Base-by-base conservation (phyloP, 2,888 invertebrate species). In the Drosophila cognata region DNA sequence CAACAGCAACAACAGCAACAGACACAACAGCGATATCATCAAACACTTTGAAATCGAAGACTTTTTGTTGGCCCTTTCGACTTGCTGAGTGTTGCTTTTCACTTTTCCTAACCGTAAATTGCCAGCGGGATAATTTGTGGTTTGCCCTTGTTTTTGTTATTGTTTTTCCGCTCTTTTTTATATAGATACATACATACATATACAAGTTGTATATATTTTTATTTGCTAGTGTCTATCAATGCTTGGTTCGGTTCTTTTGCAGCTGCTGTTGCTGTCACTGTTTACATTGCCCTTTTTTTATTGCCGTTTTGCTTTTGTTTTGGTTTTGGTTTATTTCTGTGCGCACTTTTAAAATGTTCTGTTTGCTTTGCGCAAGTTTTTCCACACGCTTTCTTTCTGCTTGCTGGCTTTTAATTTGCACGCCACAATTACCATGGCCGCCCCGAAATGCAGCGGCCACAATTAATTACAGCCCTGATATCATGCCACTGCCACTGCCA, bases 381-480 rank as follows among this genome's bases (percentile, higher is more conserved):
- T 81, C 61, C 74, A 74, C 71, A 74, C 76, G 72, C 80, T 75
- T 70, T 60, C 67, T 71, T 71, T 52, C 68, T 65, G 59, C 72
- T 86, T 55, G 78, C 84, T 89, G 82, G 80, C 85, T 87, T 89
- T 87, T 87, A 87, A 87, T 87, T 90, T 90, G 89, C 85, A 90
- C 89, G 90, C 86, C 90, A 86, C 90, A 86, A 86, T 86, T 86
- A 83, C 86, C 89, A 89, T 79, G 84, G 87, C 88, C 90, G 77
- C 86, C 90, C 89, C 64, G 74, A 89, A 88, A 87, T 89, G 89
- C 89, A 90, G 84, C 89, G 85, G 80, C 87, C 90, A 80, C 87
- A 90, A 87, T 90, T 87, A 87, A 87, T 87, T 87, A 90, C 91
- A 71, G 85, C 80, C 71, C 85, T 77, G 87, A 87, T 87, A 87